Conservation (phyloP, 2,113 vertebrate genomes). For the Syngnathus typhle region DNA sequence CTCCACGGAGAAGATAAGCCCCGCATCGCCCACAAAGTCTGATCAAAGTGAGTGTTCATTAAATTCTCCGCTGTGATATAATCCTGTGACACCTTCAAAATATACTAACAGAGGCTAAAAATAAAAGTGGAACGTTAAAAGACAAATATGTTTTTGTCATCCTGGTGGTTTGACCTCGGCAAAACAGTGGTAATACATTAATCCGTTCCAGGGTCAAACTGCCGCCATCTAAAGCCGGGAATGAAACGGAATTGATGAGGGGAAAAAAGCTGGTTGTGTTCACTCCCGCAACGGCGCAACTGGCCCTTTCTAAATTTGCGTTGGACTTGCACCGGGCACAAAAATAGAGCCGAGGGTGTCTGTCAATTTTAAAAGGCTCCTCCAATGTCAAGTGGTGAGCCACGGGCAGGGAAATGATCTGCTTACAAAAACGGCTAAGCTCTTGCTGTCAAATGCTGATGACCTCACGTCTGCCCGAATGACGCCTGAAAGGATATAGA, state of each 20-base stretch:
- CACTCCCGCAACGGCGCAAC: too few relatives aligned
- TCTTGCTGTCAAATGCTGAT: not conserved
- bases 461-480: not conserved
- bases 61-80: not conserved
- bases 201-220: not conserved
- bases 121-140: not conserved
- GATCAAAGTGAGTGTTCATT: conserved; percentile 82
- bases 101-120: not conserved
- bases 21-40: conserved; percentile 82
- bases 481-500: not conserved
- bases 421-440: not conserved
- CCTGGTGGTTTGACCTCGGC: not conserved
- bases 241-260: not conserved
- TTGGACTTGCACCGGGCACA: too few relatives aligned
- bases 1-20: conserved; percentile 83
- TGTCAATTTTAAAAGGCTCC: not conserved
- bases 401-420: not conserved
- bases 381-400: not conserved
- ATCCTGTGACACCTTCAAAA: conserved; percentile 3
- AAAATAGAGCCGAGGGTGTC: too few relatives aligned
- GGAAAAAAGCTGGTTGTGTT: not conserved
- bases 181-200: not conserved
- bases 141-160: not conserved
- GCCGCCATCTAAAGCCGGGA: not conserved
- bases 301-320: not conserved